Evolutionary conservation across 1,140 invertebrate genomes (phyloP), one percentile per base, ranked within the genome.

Genomic region (Atta cephalotes): DNA sequence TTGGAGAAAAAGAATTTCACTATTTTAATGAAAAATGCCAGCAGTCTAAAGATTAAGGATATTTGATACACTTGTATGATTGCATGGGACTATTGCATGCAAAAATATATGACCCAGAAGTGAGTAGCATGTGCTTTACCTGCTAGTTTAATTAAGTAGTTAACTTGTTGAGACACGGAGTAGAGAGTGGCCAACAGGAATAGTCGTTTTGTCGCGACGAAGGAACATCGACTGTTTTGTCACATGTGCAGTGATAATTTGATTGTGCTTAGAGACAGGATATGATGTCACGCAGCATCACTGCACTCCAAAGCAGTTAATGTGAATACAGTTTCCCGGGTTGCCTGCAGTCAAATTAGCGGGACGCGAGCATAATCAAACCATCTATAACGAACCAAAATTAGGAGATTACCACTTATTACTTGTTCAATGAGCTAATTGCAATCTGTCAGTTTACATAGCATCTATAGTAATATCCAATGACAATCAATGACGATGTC

Each of bases 341-440:
- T 28, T 80, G 80, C 85, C 51, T 85, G 80, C 80, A 85, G 80
- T 87, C 85, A 80, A 90, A 90, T 89, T 90, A 89, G 62, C 88
- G 71, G 60, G 79, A 76, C 70, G 72, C 60, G 35, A n/a, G 39
- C 63, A 76, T 68, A 68, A 39, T 56, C 88, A 53, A 71, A 68
- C 25, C 25, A 53, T 62, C 70, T 84, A 60, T 71, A 66, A 68
- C 39, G 65, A 66, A 28, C 51, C 60, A 60, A 89, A 88, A 88
- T 89, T 89, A 81, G 87, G 78, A 86, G 82, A 79, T 89, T 89
- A 86, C 79, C 88, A 86, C 86, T 89, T 78, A 74, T 89, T 89
- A 82, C 63, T n/a, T 53, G 56, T 35, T 25, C 88, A 74, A 86
- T 71, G 56, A 79, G 63, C 71, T 78, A 74, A 35, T n/a, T 76